These are phyloP conservation scores for Herpailurus yagouaroundi DNA, from an alignment of 2,113 vertebrate genomes.

Conservation along the genomic window DNA sequence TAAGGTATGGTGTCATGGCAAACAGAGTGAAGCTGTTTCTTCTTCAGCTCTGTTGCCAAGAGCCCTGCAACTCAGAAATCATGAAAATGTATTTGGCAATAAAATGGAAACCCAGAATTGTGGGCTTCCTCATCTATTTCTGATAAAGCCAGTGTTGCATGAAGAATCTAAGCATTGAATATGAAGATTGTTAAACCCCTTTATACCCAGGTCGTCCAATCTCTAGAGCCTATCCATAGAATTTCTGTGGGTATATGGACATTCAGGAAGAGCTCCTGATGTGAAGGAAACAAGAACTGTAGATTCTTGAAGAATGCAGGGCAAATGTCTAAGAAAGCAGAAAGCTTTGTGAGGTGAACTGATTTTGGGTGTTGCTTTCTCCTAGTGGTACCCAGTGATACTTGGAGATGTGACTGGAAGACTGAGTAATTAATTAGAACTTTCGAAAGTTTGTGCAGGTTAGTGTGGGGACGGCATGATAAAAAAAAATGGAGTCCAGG, in stretches of 20 bases:
- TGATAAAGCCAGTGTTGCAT: not conserved
- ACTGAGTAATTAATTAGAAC: not conserved
- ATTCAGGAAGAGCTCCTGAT: not conserved
- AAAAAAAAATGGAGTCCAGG: not conserved
- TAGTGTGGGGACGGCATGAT: not conserved
- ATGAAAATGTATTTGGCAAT: not conserved
- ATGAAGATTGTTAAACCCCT: not conserved
- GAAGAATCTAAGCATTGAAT: not conserved
- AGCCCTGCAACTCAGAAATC: not conserved
- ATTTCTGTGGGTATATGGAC: not conserved
- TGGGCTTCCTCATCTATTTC: not conserved
- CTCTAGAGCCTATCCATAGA: not conserved
- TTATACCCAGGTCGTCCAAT: not conserved
- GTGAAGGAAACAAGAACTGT: not conserved
- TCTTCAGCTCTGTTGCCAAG: not conserved
- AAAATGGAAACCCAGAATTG: not conserved
- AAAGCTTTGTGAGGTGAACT: not conserved
- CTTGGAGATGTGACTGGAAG: not conserved
- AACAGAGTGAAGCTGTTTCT: not conserved
- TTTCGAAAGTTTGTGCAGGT: not conserved
- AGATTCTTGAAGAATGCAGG: not conserved
- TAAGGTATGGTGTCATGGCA: not conserved
- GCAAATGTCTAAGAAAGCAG: not conserved
- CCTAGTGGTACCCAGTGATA: no score
- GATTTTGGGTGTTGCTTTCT: not conserved